Evolutionary conservation across 2,888 invertebrate species (phyloP), one percentile per base, ranked within the genome.

Genomic region (Lampropteryx suffumata): DNA sequence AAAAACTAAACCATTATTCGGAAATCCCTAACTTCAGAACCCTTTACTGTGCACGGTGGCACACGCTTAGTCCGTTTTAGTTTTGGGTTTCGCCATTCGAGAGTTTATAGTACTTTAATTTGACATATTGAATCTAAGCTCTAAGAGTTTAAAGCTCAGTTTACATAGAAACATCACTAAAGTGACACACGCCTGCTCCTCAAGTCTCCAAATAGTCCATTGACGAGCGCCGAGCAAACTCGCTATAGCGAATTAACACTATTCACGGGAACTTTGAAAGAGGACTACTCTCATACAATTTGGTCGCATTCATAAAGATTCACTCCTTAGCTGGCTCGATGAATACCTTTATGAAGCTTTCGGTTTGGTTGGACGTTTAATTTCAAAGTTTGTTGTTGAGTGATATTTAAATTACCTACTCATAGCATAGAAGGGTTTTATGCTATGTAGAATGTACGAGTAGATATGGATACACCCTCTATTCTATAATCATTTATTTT

Each of bases 191-290:
- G 41, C 26, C 32, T 13, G 6, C 75, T 81, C 71, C 81, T 82
- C 84, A 81, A 86, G 85, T 79, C 84, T 79, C 81, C 86, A 82
- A 88, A 89, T 85, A 86, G 79, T 81, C 85, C 81, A 89, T 88
- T 89, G 89, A 90, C 85, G 82, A 86, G 84, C 81, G 73, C 76
- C 76, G 80, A 78, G 84, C 86, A 82, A 88, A 88, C 87, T 89
- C 87, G 86, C 88, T 86, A 90, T 87, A 88, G 85, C 88, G 88
- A 89, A 84, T 88, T 88, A 88, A 88, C 89, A 89, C 89, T 89
- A 90, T 90, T 90, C 90, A 90, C 77, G 74, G 80, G 82, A 86
- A 89, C 79, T 87, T 86, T 89, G 80, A 88, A 90, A 89, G 88
- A 88, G 84, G 86, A 88, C 87, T 86, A 82, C 86, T 85, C 85